phyloP scores from a whole-genome alignment of 2,113 vertebrate species.

The Plectropomus leopardus region DNA sequence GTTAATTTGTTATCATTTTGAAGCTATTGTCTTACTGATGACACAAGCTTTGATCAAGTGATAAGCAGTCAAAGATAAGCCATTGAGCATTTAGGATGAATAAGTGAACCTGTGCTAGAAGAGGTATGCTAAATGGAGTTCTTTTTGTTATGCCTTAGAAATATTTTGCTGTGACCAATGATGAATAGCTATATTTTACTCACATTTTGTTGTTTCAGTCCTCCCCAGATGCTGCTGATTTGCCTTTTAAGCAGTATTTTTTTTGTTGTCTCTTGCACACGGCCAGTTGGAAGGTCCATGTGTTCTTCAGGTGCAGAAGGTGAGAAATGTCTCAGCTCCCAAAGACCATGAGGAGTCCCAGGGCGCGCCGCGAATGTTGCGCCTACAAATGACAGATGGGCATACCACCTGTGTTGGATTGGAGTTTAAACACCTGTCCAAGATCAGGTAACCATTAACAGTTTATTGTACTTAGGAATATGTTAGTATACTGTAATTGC shows the following conservation, averaged over 20 bases:
- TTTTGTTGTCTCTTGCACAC: slow-evolving; percentile 43
- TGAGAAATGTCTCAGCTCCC: slow-evolving; percentile 93
- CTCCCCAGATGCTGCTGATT: slow-evolving; percentile 4
- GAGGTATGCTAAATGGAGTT: neutral
- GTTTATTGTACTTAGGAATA: slow-evolving; percentile 23
- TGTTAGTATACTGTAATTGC: neutral
- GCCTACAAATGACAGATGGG: slow-evolving; percentile 97
- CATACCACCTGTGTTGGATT: slow-evolving; percentile 92
- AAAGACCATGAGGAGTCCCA: slow-evolving; percentile 97
- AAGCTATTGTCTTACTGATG: too few relatives aligned
- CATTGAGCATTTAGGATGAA: slow-evolving; percentile 16
- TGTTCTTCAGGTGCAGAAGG: slow-evolving; percentile 97
- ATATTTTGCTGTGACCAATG: neutral
- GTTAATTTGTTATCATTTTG: too few relatives aligned
- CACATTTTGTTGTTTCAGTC: neutral
- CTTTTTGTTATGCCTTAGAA: neutral
- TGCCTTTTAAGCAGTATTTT: neutral
- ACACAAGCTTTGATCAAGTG: too few relatives aligned
- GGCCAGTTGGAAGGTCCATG: slow-evolving; percentile 94
- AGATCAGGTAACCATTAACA: slow-evolving; percentile 89
- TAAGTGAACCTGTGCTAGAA: neutral
- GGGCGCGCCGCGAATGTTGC: slow-evolving; percentile 94
- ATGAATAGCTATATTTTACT: neutral
- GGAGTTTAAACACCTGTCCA: slow-evolving; percentile 92
- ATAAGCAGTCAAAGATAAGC: neutral